phyloP scores from a whole-genome alignment of 2,797 vertebrate genomes.

The Tokudaia tokunoshimensis region DNA sequence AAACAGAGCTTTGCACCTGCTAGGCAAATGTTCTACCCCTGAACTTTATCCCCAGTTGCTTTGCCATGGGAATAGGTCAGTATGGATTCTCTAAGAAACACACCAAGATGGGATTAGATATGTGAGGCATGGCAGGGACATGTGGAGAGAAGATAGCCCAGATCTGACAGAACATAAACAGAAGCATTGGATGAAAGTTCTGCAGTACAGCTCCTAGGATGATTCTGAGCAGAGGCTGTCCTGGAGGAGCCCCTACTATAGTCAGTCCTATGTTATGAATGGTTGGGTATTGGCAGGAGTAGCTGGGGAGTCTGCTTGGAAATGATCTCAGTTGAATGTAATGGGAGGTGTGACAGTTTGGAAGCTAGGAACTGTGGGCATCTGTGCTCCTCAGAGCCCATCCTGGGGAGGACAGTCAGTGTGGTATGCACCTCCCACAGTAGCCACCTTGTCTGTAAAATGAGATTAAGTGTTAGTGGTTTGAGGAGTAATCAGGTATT shows the following conservation, averaged over 20 bases:
- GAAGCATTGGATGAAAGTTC: background rate
- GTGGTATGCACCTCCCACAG: no score
- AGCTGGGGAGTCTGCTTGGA: background rate
- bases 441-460: conserved; percentile 1
- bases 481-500: background rate
- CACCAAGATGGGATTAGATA: background rate
- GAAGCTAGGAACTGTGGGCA: background rate
- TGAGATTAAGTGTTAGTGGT: background rate
- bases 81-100: background rate
- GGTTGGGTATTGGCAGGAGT: background rate
- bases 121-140: background rate
- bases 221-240: background rate
- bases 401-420: background rate
- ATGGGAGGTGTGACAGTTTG: background rate
- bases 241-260: background rate
- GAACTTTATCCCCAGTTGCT: background rate
- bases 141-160: background rate
- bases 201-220: background rate
- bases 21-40: background rate
- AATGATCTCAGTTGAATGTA: background rate
- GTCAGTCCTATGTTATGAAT: background rate
- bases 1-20: background rate
- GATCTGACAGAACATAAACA: background rate
- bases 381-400: background rate
- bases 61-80: background rate